Evolutionary conservation across 2,888 invertebrate genomes (phyloP), one percentile per base, ranked within the genome.

Genomic region (Adela reaumurella): DNA sequence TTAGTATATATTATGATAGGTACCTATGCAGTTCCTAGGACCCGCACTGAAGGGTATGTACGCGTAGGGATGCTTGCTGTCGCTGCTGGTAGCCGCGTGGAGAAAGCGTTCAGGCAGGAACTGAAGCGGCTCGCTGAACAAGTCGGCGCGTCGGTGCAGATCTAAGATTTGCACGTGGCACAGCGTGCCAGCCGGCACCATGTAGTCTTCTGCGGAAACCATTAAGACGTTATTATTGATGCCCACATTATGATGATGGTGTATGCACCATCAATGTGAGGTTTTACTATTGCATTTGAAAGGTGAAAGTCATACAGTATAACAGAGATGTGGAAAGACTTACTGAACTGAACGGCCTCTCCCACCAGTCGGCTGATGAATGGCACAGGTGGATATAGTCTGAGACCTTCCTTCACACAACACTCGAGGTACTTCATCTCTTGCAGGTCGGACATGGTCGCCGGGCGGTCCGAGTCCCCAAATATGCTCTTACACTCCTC

Each of bases 41-140:
- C 87, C 87, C n/a, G 85, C 86, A 58, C 86, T 86, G 54, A 87
- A 87, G 0, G 87, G 87, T 50, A 87, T 72, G 58, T 81, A 87
- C 1, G 83, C 74, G 54, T 80, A 87, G 0, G 85, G 83, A 65
- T 87, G 85, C 4, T 85, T 35, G 35, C 11, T 14, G 35, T 35
- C 35, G 35, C 35, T 14, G 6, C 24, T 52, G 52, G n/a, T n/a
- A n/a, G n/a, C n/a, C 49, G 81, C 77, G 0, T 68, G 65, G 20
- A 73, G 58, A 59, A 83, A 83, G 57, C 83, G 60, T 49, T 81
- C 81, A 0, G 73, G 71, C 51, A 73, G 65, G 56, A 77, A 82
- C 41, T 54, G 60, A 8, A 67, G 59, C 1, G 83, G 81, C 48
- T 82, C 67, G 0, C 71, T 65, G 63, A 74, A 84, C 46, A 68